phyloP scores from a whole-genome alignment of 2,888 invertebrate species.

The Rutpela maculata region DNA sequence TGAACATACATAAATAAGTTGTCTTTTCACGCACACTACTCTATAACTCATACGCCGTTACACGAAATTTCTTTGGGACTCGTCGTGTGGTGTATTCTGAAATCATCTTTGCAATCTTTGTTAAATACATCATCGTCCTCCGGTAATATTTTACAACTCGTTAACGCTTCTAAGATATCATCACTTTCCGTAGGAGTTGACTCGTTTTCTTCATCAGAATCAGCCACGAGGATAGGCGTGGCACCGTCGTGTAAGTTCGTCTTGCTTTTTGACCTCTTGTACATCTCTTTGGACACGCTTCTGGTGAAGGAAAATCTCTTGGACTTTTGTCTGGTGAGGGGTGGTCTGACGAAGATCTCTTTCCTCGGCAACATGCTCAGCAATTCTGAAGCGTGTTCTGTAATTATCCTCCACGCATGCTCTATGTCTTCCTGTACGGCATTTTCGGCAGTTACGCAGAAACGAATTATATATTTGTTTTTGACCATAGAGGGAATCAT shows the following conservation, averaged over 20 bases:
- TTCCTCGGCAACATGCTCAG: constrained; percentile 72
- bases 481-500: constrained; percentile 90
- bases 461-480: constrained; percentile 84
- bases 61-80: constrained; percentile 59
- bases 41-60: constrained; percentile 56
- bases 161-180: constrained; percentile 61
- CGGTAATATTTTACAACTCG: constrained; percentile 50
- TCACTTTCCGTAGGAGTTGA: constrained; percentile 51
- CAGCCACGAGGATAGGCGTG: constrained; percentile 76
- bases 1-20: constrained; percentile 25
- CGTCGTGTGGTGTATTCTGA: constrained; percentile 56
- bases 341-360: constrained; percentile 73
- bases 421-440: constrained; percentile 85
- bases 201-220: constrained; percentile 69
- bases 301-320: constrained; percentile 78
- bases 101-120: constrained; percentile 59
- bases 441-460: constrained; percentile 88
- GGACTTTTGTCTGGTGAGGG: constrained; percentile 75
- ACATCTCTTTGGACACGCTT: constrained; percentile 76
- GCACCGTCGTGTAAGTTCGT: constrained; percentile 77
- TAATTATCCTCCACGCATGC: constrained; percentile 80
- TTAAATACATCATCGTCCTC: constrained; percentile 62
- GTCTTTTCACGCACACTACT: neutral
- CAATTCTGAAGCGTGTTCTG: constrained; percentile 78
- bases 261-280: constrained; percentile 75